Percentiles rank a stretch among this genome's conserved stretches.
These are phyloP conservation scores for Plebejus anna DNA, from an alignment of 2,888 invertebrate genomes.

Conservation along the genomic window DNA sequence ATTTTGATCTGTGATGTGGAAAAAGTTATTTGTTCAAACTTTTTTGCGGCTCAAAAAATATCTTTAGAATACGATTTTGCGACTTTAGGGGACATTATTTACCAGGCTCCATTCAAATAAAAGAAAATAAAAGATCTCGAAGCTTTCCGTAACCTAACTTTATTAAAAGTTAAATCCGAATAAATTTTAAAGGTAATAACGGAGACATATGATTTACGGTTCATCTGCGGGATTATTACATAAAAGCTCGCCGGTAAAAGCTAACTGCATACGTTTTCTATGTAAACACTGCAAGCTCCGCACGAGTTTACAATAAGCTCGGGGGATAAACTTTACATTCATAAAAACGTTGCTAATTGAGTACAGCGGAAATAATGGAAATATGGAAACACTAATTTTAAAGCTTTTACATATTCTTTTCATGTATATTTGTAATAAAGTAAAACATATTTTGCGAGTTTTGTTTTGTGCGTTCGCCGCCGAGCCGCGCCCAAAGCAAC, in stretches of 20 bases:
- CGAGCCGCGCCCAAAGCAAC: neutral
- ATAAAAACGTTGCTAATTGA: slow-evolving; percentile 21
- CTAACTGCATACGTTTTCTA: slow-evolving; percentile 26
- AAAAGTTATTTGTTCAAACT: slow-evolving; percentile 13
- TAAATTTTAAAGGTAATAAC: neutral
- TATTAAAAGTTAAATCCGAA: slow-evolving; percentile 11
- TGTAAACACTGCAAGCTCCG: slow-evolving; percentile 22
- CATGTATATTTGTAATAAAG: neutral
- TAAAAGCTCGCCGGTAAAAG: slow-evolving; percentile 20
- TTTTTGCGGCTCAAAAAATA: neutral
- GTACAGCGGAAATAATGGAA: slow-evolving; percentile 2
- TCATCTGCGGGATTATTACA: slow-evolving; percentile 20
- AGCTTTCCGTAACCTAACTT: neutral
- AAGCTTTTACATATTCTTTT: slow-evolving; percentile 8
- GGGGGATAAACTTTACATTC: slow-evolving; percentile 20
- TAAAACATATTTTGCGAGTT: neutral
- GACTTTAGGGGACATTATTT: neutral
- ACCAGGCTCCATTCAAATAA: neutral
- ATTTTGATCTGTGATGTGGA: neutral
- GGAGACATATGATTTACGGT: neutral
- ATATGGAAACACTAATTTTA: neutral
- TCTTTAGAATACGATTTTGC: neutral
- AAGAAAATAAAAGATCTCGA: neutral
- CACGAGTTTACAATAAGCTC: slow-evolving; percentile 14
- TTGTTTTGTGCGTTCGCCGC: neutral